Conservation (phyloP, 2,797 vertebrate genomes). For the Melanotaenia pygmaea region DNA sequence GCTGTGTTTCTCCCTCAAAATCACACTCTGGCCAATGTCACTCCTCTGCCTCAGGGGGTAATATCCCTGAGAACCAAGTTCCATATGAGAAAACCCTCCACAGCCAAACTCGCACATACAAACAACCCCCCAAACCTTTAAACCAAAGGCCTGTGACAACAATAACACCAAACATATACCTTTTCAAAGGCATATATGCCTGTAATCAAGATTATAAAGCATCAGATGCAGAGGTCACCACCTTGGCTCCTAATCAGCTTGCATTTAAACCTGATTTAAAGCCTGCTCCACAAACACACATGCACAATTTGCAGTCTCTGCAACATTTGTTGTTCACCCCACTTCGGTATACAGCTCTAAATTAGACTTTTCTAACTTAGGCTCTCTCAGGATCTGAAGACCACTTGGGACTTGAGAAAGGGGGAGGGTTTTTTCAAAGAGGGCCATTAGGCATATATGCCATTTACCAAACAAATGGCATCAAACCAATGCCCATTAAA, state of each 20-base stretch:
- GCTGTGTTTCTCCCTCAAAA: conserved; percentile 71
- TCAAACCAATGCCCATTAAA: conserved; percentile 74
- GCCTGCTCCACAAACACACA: background rate
- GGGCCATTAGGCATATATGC: conserved; percentile 64
- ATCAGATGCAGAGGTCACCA: conserved; percentile 28
- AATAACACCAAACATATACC: background rate
- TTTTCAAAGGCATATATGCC: background rate
- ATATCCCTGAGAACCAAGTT: conserved; percentile 80
- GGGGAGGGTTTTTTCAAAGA: conserved; percentile 50
- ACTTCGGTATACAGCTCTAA: conserved; percentile 35
- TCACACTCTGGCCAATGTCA: conserved; percentile 81
- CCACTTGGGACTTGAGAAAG: conserved; percentile 48
- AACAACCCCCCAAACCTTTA: conserved; percentile 11
- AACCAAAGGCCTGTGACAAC: conserved; percentile 26
- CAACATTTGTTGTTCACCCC: conserved; percentile 48
- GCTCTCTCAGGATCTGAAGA: conserved; percentile 47
- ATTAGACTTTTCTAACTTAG: conserved; percentile 46
- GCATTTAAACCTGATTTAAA: conserved; percentile 40
- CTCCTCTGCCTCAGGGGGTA: conserved; percentile 70
- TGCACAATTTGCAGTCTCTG: conserved; percentile 44
- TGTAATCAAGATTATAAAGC: background rate
- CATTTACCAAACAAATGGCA: conserved; percentile 78
- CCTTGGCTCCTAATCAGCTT: conserved; percentile 30
- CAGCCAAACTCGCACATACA: conserved; percentile 12
- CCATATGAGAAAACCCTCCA: conserved; percentile 54